phyloP scores from a whole-genome alignment of 2,113 vertebrate species.

The Marcusenius ussheri region DNA sequence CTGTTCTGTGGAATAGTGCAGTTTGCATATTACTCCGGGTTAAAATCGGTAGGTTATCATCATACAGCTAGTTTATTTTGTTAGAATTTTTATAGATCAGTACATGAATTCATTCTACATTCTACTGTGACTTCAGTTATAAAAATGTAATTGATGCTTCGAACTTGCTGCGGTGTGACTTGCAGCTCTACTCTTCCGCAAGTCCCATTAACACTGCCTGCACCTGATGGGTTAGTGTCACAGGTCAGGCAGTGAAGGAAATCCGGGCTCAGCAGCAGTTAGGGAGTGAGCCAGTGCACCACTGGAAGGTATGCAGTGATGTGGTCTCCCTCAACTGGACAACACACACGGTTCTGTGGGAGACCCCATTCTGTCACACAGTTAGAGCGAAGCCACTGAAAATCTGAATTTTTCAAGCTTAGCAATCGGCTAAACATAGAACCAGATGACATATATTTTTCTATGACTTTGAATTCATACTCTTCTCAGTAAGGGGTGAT shows the following conservation, averaged over 20 bases:
- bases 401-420: neutral
- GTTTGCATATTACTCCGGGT: neutral
- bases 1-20: neutral
- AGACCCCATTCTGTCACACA: neutral
- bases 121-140: neutral
- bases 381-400: neutral
- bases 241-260: neutral
- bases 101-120: neutral
- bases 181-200: neutral
- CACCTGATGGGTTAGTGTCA: neutral
- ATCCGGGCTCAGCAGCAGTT: neutral
- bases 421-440: neutral
- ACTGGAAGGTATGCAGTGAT: neutral
- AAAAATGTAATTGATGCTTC: neutral
- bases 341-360: neutral
- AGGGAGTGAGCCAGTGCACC: neutral
- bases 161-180: neutral
- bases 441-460: neutral
- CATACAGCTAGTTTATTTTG: neutral
- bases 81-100: neutral
- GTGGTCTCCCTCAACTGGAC: neutral
- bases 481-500: neutral
- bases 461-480: neutral
- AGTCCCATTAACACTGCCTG: neutral
- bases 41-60: neutral